Conservation (phyloP, 1,140 invertebrate genomes). For the Cydia fagiglandana region DNA sequence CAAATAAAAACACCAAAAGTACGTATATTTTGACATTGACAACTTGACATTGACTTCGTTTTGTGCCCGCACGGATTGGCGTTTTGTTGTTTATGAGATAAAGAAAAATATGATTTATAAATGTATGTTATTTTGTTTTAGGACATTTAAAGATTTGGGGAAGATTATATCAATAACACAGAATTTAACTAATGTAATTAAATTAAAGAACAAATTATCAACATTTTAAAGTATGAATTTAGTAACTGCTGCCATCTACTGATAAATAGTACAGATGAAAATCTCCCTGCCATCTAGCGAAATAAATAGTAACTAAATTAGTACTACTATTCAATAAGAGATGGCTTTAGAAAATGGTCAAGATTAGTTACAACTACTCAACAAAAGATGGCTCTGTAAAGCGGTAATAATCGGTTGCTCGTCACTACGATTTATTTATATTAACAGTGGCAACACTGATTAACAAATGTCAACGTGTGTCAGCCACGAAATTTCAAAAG, state of each 20-base stretch:
- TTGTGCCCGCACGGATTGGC: not conserved
- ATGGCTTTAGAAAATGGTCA: not conserved
- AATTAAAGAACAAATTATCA: no score
- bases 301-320: not conserved
- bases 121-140: no score
- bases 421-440: not conserved
- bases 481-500: slow-evolving; percentile 1
- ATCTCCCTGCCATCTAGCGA: not conserved
- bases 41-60: not conserved
- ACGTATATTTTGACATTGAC: not conserved
- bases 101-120: no score
- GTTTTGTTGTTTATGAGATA: no score
- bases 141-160: no score
- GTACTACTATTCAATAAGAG: not conserved
- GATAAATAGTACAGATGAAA: not conserved
- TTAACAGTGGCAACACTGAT: slow-evolving; percentile 8
- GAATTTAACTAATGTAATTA: no score
- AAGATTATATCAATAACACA: no score
- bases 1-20: not conserved
- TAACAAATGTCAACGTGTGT: not conserved
- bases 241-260: not conserved
- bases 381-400: slow-evolving; percentile 18
- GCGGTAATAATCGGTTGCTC: not conserved
- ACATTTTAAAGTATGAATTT: no score
- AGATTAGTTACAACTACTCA: not conserved